Evolutionary conservation across 2,797 vertebrate species (phyloP).

Genomic region (Chiroxiphia lanceolata): DNA sequence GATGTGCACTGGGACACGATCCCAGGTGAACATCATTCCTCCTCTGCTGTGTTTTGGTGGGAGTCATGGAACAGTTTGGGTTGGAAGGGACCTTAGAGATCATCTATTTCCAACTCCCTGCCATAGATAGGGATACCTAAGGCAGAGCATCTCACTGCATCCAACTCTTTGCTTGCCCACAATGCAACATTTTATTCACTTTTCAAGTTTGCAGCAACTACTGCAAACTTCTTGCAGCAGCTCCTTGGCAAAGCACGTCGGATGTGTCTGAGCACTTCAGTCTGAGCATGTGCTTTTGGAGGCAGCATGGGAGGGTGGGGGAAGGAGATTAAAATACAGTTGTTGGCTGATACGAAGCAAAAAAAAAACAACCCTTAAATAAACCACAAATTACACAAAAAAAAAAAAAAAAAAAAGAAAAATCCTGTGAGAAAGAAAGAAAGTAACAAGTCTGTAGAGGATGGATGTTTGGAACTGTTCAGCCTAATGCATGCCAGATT

Average conservation of each 20-base stretch:
- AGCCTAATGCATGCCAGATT: slow-evolving; percentile 77
- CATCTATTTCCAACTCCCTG: accelerated
- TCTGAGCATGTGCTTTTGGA: background rate
- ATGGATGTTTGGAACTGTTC: slow-evolving; percentile 73
- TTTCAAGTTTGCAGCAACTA: background rate
- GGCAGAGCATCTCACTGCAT: background rate
- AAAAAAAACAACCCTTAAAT: background rate
- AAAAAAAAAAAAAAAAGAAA: background rate
- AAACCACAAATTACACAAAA: slow-evolving; percentile 50
- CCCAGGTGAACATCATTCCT: accelerated
- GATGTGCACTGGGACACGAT: accelerated
- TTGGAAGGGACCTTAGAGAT: background rate
- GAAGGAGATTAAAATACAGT: slow-evolving; percentile 2
- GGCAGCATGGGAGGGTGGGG: background rate
- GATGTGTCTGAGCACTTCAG: background rate
- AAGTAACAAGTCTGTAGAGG: slow-evolving; percentile 69
- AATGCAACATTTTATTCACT: background rate
- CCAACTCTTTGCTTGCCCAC: background rate
- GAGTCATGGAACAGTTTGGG: background rate
- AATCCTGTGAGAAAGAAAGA: slow-evolving; percentile 52
- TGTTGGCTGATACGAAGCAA: background rate
- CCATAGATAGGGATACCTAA: background rate
- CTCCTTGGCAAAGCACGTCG: background rate
- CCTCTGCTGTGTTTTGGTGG: background rate
- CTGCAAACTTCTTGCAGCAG: background rate